Evolutionary conservation across 1,140 invertebrate genomes (phyloP), one percentile per base, ranked within the genome.

Genomic region (Palaemon carinicauda): DNA sequence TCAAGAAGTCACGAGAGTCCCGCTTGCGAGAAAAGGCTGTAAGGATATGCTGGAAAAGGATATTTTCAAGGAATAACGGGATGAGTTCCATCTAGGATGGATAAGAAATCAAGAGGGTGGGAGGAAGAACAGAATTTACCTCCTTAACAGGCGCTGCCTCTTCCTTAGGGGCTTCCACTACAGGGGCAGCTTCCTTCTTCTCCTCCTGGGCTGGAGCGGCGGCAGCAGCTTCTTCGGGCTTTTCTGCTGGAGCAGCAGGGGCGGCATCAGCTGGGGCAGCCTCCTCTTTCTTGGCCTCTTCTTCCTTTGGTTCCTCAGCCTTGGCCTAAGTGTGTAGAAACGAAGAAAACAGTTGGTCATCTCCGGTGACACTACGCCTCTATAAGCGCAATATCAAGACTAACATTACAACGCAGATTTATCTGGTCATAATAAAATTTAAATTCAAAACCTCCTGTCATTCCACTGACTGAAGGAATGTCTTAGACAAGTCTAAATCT

Each of bases 231-330:
- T 84, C 82, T 41, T 80, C 84, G 31, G 80, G 27, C 52, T 86
- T 86, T 29, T 86, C 84, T 60, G 80, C 84, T 53, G 21, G 50
- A 15, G 78, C 77, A n/a, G 84, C 60, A 33, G 81, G 21, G n/a
- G 65, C 77, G 9, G 84, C 56, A 10, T 54, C 82, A 41, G 75
- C 54, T n/a, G n/a, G n/a, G n/a, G n/a, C n/a, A n/a, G n/a, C n/a
- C n/a, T n/a, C n/a, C n/a, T 75, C 83, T 51, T 79, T 51, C 54
- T 86, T 79, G 65, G 73, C 73, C 17, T 73, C 84, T 14, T 86
- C 84, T 65, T 86, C 69, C 50, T 86, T 65, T 41, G 80, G 56
- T 41, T 80, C 84, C 24, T 86, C 84, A 74, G 78, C 77, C 78
- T 86, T 86, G 50, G 84, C 84, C 84, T 86, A 41, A 41, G 41